These are phyloP conservation scores for Porites lutea DNA, from an alignment of 64 coral and sea anemone species.

Conservation along the genomic window DNA sequence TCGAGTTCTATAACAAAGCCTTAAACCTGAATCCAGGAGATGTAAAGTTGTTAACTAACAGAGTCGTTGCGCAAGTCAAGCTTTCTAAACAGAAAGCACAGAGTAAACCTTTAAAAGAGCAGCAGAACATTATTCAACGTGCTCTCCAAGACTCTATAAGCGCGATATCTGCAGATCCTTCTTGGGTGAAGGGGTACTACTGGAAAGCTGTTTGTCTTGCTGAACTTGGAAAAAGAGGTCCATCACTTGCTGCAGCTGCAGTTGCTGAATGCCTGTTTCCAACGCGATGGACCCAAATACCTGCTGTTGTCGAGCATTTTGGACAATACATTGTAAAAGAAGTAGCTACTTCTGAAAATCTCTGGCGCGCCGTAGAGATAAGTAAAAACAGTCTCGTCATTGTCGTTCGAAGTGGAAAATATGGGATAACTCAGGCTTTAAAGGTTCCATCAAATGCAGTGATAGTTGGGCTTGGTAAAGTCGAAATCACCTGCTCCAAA, in stretches of 20 bases:
- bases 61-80: background rate
- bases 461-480: background rate
- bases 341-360: background rate
- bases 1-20: background rate
- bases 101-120: too few species aligned
- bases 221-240: background rate
- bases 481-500: background rate
- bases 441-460: background rate
- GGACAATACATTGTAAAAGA: background rate
- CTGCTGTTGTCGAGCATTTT: background rate
- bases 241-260: slow-evolving; percentile 24
- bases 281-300: background rate
- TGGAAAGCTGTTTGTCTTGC: slow-evolving; percentile 18
- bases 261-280: background rate
- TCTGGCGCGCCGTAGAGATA: background rate
- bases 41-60: slow-evolving; percentile 4
- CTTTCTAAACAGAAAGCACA: background rate
- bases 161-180: background rate
- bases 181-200: background rate
- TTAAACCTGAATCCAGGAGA: background rate
- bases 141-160: background rate
- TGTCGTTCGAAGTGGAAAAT: background rate
- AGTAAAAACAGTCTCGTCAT: background rate
- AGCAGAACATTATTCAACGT: background rate
- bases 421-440: background rate